phyloP scores from a whole-genome alignment of 1,140 invertebrate genomes.

The Brachionus plicatilis region DNA sequence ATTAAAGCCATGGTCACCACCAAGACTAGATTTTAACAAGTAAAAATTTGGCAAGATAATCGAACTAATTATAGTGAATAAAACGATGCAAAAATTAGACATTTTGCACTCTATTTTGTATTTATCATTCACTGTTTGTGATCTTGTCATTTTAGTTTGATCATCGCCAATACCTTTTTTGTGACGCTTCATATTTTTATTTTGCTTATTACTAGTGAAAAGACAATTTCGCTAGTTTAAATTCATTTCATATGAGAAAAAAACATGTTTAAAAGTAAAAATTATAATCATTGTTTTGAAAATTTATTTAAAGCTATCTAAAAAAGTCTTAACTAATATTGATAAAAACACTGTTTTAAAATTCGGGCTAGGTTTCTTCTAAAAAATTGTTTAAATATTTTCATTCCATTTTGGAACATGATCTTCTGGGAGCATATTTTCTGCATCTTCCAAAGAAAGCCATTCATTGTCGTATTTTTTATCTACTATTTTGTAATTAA shows the following conservation, averaged over 20 bases:
- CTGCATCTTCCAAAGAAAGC: background rate
- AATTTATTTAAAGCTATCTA: too few species aligned
- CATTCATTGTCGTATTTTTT: background rate
- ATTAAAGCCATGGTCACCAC: background rate
- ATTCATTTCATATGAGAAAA: background rate
- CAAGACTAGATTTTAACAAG: background rate
- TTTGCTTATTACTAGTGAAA: background rate
- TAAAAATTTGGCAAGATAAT: background rate
- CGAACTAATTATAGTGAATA: background rate
- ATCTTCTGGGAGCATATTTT: background rate
- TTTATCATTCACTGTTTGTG: background rate
- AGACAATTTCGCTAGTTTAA: background rate
- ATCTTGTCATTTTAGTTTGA: background rate
- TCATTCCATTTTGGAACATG: background rate
- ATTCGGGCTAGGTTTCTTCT: too few species aligned
- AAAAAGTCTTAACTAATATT: too few species aligned
- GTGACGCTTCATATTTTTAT: background rate
- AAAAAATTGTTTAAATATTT: background rate
- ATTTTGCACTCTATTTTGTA: background rate
- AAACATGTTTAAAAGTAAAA: background rate
- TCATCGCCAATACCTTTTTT: slow-evolving; percentile 17
- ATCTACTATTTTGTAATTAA: background rate
- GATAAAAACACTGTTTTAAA: too few species aligned
- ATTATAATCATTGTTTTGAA: background rate
- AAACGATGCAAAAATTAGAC: background rate